Percentiles rank a stretch among this genome's conserved stretches.
Evolutionary conservation across 2,113 vertebrate genomes (phyloP).

Genomic region (Dendropsophus ebraccatus): DNA sequence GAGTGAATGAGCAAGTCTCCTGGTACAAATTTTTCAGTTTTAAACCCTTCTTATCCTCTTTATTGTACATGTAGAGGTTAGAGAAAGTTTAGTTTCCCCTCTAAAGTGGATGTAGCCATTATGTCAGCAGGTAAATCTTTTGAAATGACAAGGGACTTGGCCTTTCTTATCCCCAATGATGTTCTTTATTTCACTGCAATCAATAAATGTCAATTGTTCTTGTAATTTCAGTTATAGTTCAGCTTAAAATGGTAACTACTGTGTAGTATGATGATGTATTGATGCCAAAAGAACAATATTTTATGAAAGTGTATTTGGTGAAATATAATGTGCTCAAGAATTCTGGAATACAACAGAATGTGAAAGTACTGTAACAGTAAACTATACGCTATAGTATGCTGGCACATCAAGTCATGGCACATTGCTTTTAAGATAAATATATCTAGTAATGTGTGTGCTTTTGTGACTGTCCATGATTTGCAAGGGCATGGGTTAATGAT

Average conservation of each 20-base stretch:
- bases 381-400: too few relatives aligned
- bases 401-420: conserved; percentile 1
- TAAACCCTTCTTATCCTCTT: background rate
- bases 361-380: background rate
- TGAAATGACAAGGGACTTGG: background rate
- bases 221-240: background rate
- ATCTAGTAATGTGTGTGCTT: background rate
- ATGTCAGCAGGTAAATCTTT: background rate
- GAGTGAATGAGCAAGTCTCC: too few relatives aligned
- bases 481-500: background rate
- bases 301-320: background rate
- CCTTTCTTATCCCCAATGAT: background rate
- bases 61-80: background rate
- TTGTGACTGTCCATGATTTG: background rate
- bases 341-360: background rate
- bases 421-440: conserved; percentile 7
- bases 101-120: background rate
- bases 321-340: background rate
- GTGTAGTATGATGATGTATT: background rate
- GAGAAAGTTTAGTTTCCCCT: background rate
- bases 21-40: background rate
- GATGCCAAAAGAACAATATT: background rate
- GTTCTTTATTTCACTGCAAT: conserved; percentile 1
- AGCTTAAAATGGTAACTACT: background rate
- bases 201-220: background rate